Evolutionary conservation across 2,797 vertebrate species (phyloP), one percentile per base, ranked within the genome.

Genomic region (Alfaro cultratus): DNA sequence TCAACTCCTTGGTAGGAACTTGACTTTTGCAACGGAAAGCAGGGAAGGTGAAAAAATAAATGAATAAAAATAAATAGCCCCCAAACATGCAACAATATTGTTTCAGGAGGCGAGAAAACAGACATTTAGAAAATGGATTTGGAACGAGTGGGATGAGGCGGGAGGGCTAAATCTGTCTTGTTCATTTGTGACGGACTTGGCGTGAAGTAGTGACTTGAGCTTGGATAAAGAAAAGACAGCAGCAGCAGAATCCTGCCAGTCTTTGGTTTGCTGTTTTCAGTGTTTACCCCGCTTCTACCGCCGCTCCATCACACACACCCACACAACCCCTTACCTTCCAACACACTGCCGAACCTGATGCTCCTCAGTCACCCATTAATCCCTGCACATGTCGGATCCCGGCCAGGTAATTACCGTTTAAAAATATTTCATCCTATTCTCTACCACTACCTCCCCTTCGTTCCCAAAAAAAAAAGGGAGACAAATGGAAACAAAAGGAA

Each of bases 351-450:
- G 95, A 98, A 99, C 96, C 97, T 96, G 97, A 96, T 96, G 96
- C 97, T 97, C 96, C 95, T 94, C 97, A 96, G 96, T 97, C 97
- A 96, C 95, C 97, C 98, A 98, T 99, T 98, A 99, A 99, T 99
- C 97, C 98, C 97, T 93, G 96, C 96, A 76, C 74, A 92, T 96
- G 97, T 96, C 96, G 97, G 97, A 99, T 96, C 95, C 96, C 94
- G 96, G 98, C 98, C 97, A 99, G 97, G 97, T 99, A 99, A 98
- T 99, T 99, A 97, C 97, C 96, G 97, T 99, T 99, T 97, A 99
- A 98, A 99, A 99, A 99, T 95, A 99, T 97, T 97, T 99, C 97
- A 97, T 98, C 97, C 98, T 96, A 97, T 97, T 98, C 98, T 97
- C 96, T 97, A 93, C 95, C 41, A 45, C 67, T 45, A n/a, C 68